Percentiles rank a stretch among this genome's conserved stretches.
phyloP scores from a whole-genome alignment of 2,797 vertebrate species.

The Fratercula arctica region DNA sequence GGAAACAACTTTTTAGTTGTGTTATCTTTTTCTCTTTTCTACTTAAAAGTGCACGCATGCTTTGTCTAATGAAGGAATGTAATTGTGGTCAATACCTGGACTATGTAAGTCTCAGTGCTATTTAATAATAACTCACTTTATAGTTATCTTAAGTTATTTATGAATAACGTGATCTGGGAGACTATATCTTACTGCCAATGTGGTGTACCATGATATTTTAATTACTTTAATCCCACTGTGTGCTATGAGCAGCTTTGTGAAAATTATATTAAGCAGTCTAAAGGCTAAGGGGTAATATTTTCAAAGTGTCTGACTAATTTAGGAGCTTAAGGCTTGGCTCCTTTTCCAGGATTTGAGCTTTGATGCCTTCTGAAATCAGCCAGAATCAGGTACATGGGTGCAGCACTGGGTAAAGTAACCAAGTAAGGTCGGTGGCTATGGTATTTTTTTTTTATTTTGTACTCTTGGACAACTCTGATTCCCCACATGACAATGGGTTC shows the following conservation, averaged over 20 bases:
- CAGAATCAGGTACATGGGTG: neutral
- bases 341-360: neutral
- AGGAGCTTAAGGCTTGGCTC: neutral
- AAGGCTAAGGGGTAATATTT: slow-evolving; percentile 22
- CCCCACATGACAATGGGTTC: neutral
- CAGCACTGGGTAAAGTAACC: neutral
- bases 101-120: neutral
- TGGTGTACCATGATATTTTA: neutral
- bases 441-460: neutral
- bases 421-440: neutral
- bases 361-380: neutral
- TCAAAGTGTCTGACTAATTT: slow-evolving; percentile 5
- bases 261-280: slow-evolving; percentile 25
- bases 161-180: slow-evolving; percentile 10
- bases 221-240: slow-evolving; percentile 26
- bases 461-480: neutral
- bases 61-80: neutral
- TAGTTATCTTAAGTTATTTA: slow-evolving; percentile 4
- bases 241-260: slow-evolving; percentile 32
- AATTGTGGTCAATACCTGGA: neutral
- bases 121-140: neutral
- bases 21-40: neutral
- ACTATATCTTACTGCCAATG: neutral
- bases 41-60: neutral
- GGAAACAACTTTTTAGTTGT: neutral